Conservation (phyloP, 2,797 vertebrate genomes). For the Gephyroberyx darwinii region DNA sequence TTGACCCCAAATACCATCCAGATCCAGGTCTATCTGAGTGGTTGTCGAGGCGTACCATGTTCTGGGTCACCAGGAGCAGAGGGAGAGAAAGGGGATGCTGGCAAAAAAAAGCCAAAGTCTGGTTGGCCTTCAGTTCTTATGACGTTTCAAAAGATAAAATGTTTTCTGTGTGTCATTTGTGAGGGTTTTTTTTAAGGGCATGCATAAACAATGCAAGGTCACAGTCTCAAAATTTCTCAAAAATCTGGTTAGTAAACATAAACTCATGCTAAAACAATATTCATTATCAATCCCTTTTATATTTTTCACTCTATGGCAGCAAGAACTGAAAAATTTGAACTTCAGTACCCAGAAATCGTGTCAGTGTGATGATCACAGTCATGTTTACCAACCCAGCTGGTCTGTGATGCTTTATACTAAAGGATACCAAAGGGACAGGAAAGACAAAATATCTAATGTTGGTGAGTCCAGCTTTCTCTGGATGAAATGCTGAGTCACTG, state of each 20-base stretch:
- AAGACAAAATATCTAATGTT: no score
- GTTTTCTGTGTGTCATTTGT: constrained; percentile 26
- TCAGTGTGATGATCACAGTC: not conserved
- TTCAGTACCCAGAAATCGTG: not conserved
- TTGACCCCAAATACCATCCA: constrained; percentile 77
- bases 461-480: no score
- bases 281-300: not conserved
- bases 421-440: no score
- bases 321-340: not conserved
- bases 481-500: no score
- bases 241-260: constrained; percentile 3
- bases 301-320: constrained; percentile 18
- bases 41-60: constrained; percentile 55
- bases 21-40: constrained; percentile 59
- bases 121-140: constrained; percentile 36
- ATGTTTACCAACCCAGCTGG: no score
- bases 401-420: no score
- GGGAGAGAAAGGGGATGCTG: constrained; percentile 40
- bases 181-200: constrained; percentile 18
- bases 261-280: not conserved
- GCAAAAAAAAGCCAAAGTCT: constrained; percentile 43
- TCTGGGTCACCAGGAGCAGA: constrained; percentile 49
- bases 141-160: constrained; percentile 37
- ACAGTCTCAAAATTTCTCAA: not conserved
- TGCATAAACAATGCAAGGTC: constrained; percentile 13